Evolutionary conservation across 2,797 vertebrate species (phyloP).

Genomic region (Furcifer pardalis): DNA sequence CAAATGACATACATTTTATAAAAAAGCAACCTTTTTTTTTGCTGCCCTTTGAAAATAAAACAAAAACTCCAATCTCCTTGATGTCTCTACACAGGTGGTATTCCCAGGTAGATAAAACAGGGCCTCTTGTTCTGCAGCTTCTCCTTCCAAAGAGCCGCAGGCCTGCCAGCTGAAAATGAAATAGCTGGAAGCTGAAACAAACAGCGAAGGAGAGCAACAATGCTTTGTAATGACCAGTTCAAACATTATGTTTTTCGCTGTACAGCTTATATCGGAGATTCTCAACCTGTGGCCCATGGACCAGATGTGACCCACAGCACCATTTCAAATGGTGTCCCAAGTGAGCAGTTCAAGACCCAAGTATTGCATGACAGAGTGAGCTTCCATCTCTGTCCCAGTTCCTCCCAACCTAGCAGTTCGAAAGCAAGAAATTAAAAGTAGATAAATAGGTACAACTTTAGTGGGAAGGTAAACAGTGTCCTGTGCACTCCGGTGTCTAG

Average conservation of each 20-base stretch:
- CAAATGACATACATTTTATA: constrained; percentile 9
- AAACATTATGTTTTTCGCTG: neutral
- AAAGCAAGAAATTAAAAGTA: too few relatives aligned
- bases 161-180: constrained; percentile 16
- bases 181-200: neutral
- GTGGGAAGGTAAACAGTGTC: too few relatives aligned
- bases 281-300: too few relatives aligned
- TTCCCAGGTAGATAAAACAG: neutral
- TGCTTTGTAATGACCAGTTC: neutral
- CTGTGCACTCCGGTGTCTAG: too few relatives aligned
- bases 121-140: neutral
- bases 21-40: constrained; percentile 10
- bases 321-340: too few relatives aligned
- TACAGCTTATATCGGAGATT: neutral
- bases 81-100: neutral
- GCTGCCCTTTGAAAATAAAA: constrained; percentile 11
- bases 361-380: too few relatives aligned
- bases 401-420: too few relatives aligned
- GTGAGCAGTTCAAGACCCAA: too few relatives aligned
- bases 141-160: constrained; percentile 32
- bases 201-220: neutral
- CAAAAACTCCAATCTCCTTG: constrained; percentile 24
- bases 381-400: too few relatives aligned
- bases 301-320: too few relatives aligned
- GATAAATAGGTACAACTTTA: too few relatives aligned